Conservation (phyloP, 2,113 vertebrate species). For the Condylura cristata region DNA sequence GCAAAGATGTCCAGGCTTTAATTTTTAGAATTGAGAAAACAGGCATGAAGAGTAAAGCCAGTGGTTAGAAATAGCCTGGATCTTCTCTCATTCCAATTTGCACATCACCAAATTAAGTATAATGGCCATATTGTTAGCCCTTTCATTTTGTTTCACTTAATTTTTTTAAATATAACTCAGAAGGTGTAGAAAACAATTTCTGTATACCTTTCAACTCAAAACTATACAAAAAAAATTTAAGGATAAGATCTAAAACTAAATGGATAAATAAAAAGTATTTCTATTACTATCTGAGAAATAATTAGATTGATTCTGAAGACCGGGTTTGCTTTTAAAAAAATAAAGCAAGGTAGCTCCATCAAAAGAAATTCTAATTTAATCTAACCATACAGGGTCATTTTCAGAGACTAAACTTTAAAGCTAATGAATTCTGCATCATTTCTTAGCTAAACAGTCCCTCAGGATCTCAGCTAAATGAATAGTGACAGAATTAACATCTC, state of each 20-base stretch:
- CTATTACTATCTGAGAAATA: conserved; percentile 24
- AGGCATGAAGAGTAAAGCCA: background rate
- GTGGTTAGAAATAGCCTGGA: background rate
- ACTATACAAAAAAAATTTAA: background rate
- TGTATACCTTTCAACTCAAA: background rate
- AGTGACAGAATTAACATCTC: background rate
- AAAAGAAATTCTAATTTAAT: conserved; percentile 2
- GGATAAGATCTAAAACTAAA: conserved; percentile 22
- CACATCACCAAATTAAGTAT: background rate
- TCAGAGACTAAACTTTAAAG: background rate
- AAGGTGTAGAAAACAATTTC: background rate
- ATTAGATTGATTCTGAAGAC: conserved; percentile 18
- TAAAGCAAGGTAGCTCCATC: background rate
- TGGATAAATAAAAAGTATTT: background rate
- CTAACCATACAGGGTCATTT: background rate
- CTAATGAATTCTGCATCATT: background rate
- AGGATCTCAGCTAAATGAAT: background rate
- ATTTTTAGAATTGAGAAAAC: background rate
- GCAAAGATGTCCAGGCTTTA: background rate
- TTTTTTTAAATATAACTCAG: conserved; percentile 3
- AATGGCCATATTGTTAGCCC: background rate
- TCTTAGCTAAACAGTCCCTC: background rate
- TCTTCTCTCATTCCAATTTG: background rate
- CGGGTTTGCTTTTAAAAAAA: background rate
- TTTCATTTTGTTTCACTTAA: background rate